Percentiles rank a stretch among this genome's conserved stretches.
Conservation (phyloP, 1,140 invertebrate species). For the Dreissena rostriformis region DNA sequence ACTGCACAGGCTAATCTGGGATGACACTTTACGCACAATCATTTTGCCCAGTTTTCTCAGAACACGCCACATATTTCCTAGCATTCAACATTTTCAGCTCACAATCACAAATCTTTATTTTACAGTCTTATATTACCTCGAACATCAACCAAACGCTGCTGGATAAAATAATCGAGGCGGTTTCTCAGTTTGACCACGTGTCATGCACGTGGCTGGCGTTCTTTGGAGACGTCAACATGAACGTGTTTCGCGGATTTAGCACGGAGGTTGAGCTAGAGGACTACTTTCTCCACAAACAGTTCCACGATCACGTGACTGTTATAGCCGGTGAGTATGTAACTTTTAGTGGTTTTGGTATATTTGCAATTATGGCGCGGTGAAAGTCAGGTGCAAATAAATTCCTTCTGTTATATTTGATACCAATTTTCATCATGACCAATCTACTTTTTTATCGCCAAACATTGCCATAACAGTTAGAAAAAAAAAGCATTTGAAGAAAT, state of each 20-base stretch:
- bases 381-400: too few relatives aligned
- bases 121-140: constrained; percentile 67
- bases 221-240: constrained; percentile 80
- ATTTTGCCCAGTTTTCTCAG: too few relatives aligned
- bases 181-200: constrained; percentile 77
- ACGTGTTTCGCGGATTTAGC: constrained; percentile 81
- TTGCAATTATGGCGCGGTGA: too few relatives aligned
- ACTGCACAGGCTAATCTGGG: too few relatives aligned
- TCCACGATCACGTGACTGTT: constrained; percentile 80
- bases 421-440: too few relatives aligned
- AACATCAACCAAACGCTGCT: constrained; percentile 76
- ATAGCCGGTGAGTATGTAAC: constrained; percentile 77
- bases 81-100: constrained; percentile 62
- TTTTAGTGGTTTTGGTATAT: neutral
- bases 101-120: constrained; percentile 72
- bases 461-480: too few relatives aligned
- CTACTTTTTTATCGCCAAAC: too few relatives aligned
- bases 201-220: constrained; percentile 80
- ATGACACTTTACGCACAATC: too few relatives aligned
- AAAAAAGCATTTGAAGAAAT: too few relatives aligned
- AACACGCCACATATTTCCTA: too few relatives aligned
- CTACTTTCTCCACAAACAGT: constrained; percentile 81
- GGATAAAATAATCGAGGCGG: neutral
- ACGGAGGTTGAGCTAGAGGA: constrained; percentile 80
- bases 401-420: too few relatives aligned